Evolutionary conservation across 2,888 invertebrate genomes (phyloP).

Genomic region (Tetheella fluctuosa): DNA sequence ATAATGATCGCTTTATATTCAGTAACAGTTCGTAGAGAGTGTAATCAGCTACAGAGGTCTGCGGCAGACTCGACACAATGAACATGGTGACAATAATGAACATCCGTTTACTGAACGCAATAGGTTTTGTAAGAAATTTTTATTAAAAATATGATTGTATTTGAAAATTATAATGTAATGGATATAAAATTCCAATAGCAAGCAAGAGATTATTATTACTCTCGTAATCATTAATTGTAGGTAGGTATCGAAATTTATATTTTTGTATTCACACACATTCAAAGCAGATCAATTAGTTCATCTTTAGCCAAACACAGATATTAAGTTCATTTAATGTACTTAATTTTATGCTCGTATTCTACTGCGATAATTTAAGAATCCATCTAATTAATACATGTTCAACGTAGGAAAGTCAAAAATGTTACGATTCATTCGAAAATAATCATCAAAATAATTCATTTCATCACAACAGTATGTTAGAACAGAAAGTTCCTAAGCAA

Average conservation of each 20-base stretch:
- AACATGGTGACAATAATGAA: slow-evolving; percentile 76
- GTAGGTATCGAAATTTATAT: slow-evolving; percentile 4
- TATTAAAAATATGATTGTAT: slow-evolving; percentile 17
- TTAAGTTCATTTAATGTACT: slow-evolving; percentile 29
- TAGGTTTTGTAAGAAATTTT: slow-evolving; percentile 34
- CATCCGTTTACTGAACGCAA: slow-evolving; percentile 64
- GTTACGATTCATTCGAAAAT: slow-evolving; percentile 13
- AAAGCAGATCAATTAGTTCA: not conserved
- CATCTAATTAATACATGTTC: not conserved
- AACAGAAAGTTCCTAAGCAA: slow-evolving; percentile 79
- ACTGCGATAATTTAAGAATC: slow-evolving; percentile 11
- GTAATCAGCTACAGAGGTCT: slow-evolving; percentile 21
- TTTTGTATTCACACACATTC: slow-evolving; percentile 10
- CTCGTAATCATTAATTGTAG: not conserved
- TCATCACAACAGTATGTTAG: slow-evolving; percentile 59
- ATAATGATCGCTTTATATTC: slow-evolving; percentile 50
- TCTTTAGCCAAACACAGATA: not conserved
- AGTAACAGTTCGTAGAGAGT: slow-evolving; percentile 20
- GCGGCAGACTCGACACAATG: slow-evolving; percentile 48
- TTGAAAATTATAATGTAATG: slow-evolving; percentile 21
- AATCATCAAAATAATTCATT: slow-evolving; percentile 25
- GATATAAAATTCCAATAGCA: slow-evolving; percentile 17
- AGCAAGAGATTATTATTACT: slow-evolving; percentile 6
- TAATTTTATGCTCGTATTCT: slow-evolving; percentile 25
- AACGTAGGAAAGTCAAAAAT: not conserved